phyloP scores from a whole-genome alignment of 2,113 vertebrate species.

The Tetraodon nigroviridis region DNA sequence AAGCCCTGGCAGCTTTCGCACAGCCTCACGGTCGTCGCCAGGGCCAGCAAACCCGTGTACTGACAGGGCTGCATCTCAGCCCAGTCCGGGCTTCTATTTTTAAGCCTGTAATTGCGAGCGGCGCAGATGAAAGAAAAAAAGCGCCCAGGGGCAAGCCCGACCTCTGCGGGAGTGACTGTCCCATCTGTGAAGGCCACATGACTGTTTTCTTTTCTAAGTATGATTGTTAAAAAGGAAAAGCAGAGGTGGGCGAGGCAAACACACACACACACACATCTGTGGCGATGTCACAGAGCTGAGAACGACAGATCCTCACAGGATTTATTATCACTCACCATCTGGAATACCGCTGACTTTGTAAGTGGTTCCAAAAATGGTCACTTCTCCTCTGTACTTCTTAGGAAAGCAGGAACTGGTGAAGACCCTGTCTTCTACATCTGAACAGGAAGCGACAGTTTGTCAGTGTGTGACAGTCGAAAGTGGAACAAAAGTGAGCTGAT shows the following conservation, averaged over 20 bases:
- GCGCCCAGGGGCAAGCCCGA: slow-evolving; percentile 66
- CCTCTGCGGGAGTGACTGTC: slow-evolving; percentile 71
- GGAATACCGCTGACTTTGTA: slow-evolving; percentile 89
- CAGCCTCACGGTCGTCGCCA: slow-evolving; percentile 18
- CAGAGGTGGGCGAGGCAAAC: slow-evolving; percentile 53
- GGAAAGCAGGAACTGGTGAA: slow-evolving; percentile 91
- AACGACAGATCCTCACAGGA: slow-evolving; percentile 47
- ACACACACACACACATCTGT: slow-evolving; percentile 62
- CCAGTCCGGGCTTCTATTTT: slow-evolving; percentile 67
- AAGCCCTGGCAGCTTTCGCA: slow-evolving; percentile 60
- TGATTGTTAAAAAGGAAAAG: slow-evolving; percentile 63
- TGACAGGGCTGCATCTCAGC: slow-evolving; percentile 60
- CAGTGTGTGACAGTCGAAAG: neutral
- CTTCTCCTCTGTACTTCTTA: slow-evolving; percentile 85
- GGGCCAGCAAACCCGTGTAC: slow-evolving; percentile 15
- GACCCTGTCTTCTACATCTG: slow-evolving; percentile 75
- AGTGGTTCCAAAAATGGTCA: slow-evolving; percentile 86
- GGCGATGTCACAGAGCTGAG: slow-evolving; percentile 40
- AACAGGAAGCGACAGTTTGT: slow-evolving; percentile 12
- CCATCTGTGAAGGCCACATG: slow-evolving; percentile 74
- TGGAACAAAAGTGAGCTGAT: neutral
- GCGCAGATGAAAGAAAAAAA: slow-evolving; percentile 69
- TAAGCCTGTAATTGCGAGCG: slow-evolving; percentile 73
- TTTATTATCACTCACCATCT: slow-evolving; percentile 80
- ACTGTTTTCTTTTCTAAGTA: slow-evolving; percentile 69